Percentiles rank a stretch among this genome's conserved stretches.
These are phyloP conservation scores for Drosophila buzzatii DNA, from an alignment of 2,888 invertebrate genomes.

Conservation along the genomic window DNA sequence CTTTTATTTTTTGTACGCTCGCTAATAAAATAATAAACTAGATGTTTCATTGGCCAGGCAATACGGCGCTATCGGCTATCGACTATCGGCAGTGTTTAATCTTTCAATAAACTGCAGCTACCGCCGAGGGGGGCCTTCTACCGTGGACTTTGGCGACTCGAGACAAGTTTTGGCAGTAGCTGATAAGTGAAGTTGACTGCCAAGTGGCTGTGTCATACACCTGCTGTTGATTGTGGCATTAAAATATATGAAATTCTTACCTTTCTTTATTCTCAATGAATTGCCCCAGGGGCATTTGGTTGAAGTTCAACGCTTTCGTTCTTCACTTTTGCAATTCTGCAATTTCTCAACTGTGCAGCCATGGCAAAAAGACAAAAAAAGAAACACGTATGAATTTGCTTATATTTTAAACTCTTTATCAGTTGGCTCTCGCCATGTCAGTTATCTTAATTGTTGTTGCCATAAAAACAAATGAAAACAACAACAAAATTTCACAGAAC, in stretches of 20 bases:
- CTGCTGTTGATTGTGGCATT: slow-evolving; percentile 49
- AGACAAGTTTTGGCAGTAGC: slow-evolving; percentile 11
- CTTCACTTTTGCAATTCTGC: slow-evolving; percentile 46
- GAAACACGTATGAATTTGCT: slow-evolving; percentile 14
- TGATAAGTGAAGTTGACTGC: slow-evolving; percentile 32
- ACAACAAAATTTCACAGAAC: slow-evolving; percentile 18
- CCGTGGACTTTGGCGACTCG: slow-evolving; percentile 34
- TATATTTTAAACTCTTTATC: slow-evolving; percentile 50
- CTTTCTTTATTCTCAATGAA: slow-evolving; percentile 42
- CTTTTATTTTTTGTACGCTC: slow-evolving; percentile 16
- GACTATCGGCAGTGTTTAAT: slow-evolving; percentile 42
- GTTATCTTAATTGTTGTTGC: slow-evolving; percentile 59
- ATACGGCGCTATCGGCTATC: slow-evolving; percentile 31
- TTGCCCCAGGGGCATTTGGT: slow-evolving; percentile 53
- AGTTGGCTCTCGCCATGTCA: slow-evolving; percentile 21
- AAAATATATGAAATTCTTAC: slow-evolving; percentile 35
- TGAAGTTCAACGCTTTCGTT: slow-evolving; percentile 57
- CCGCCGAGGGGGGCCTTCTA: slow-evolving; percentile 24
- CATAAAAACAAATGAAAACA: slow-evolving; percentile 21
- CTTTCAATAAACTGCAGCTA: slow-evolving; percentile 39
- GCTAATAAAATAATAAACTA: slow-evolving; percentile 23
- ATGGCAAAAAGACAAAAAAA: slow-evolving; percentile 19
- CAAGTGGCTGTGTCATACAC: neutral
- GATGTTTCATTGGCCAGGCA: slow-evolving; percentile 17
- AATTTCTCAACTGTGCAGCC: slow-evolving; percentile 36